Evolutionary conservation across 2,113 vertebrate genomes (phyloP).

Genomic region (Cacatua alba): DNA sequence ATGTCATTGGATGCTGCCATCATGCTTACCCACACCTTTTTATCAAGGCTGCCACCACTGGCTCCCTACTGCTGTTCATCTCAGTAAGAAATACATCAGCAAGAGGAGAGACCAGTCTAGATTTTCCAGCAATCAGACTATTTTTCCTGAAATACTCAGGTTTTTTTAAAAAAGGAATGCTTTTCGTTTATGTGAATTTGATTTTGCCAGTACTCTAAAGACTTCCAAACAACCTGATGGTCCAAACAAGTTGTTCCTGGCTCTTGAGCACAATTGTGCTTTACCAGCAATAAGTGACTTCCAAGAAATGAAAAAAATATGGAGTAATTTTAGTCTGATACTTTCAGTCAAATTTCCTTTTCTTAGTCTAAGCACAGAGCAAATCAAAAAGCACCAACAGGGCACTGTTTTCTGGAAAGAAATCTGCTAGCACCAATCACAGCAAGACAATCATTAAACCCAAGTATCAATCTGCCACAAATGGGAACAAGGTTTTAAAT

Average conservation of each 20-base stretch:
- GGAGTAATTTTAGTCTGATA: not conserved
- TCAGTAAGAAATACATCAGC: not conserved
- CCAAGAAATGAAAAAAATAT: not conserved
- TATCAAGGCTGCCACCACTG: not conserved
- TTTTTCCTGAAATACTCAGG: not conserved
- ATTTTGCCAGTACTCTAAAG: not conserved
- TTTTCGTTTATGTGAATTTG: not conserved
- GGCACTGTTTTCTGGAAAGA: not conserved
- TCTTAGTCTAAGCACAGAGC: not conserved
- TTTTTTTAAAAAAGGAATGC: not conserved
- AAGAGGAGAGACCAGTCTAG: not conserved
- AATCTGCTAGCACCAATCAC: not conserved
- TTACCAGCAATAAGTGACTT: not conserved
- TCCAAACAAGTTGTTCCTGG: not conserved
- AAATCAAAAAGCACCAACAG: not conserved
- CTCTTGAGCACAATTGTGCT: not conserved
- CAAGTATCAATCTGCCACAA: not conserved
- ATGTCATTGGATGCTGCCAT: not conserved
- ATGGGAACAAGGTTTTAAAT: not conserved
- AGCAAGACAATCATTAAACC: not conserved
- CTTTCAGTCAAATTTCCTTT: not conserved
- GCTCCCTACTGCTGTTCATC: not conserved
- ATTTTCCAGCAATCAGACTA: not conserved
- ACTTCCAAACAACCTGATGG: not conserved
- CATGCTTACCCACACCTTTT: accelerated